Evolutionary conservation across 2,113 vertebrate genomes (phyloP).

Genomic region (Pavo muticus): DNA sequence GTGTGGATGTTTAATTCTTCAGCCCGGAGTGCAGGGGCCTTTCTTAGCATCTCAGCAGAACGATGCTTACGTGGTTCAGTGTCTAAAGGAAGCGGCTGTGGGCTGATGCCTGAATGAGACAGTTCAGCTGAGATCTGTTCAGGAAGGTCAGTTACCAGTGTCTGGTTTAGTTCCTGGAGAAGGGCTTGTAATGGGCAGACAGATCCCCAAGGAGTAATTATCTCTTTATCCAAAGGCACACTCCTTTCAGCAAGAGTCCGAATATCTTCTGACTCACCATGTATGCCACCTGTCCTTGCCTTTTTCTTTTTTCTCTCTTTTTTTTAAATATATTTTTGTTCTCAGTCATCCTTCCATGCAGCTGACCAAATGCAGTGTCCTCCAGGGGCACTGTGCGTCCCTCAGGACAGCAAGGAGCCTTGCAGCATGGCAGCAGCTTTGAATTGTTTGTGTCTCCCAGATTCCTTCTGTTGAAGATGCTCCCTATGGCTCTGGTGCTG

Average conservation of each 20-base stretch:
- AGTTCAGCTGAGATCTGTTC: background rate
- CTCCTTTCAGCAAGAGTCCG: background rate
- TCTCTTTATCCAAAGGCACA: background rate
- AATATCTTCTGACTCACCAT: background rate
- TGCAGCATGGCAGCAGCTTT: background rate
- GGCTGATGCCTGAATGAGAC: background rate
- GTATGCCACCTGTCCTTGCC: background rate
- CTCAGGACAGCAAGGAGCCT: background rate
- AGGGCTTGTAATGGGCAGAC: background rate
- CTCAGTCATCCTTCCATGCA: background rate
- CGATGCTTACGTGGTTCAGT: background rate
- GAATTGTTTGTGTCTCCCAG: background rate
- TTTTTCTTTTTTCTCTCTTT: background rate
- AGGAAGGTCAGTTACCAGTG: background rate
- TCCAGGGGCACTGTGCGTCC: background rate
- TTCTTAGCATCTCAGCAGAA: background rate
- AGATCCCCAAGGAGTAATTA: background rate
- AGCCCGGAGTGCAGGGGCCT: background rate
- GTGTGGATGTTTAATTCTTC: background rate
- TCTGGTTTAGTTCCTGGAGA: background rate
- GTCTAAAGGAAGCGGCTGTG: background rate
- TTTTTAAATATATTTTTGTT: background rate
- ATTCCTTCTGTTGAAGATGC: background rate
- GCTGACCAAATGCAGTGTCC: background rate
- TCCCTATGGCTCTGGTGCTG: background rate